phyloP scores from a whole-genome alignment of 2,888 invertebrate genomes.

The Emmelina monodactyla region DNA sequence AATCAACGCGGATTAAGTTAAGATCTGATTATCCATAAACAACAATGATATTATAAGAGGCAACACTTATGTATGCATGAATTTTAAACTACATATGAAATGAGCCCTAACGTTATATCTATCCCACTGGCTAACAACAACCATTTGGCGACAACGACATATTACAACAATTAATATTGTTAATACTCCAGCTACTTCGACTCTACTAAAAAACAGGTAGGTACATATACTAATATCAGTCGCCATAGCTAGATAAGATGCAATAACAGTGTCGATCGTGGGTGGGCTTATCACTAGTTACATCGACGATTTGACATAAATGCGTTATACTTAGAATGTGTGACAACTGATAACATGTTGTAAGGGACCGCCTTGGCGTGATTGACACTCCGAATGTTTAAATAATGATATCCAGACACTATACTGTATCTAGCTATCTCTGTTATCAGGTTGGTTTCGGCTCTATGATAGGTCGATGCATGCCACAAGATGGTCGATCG shows the following conservation, averaged over 20 bases:
- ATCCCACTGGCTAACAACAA: no score
- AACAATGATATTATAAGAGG: no score
- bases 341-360: constrained; percentile 60
- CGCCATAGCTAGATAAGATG: constrained; percentile 29
- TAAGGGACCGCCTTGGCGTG: constrained; percentile 57
- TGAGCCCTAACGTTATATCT: no score
- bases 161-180: no score
- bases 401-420: constrained; percentile 45
- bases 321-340: constrained; percentile 62
- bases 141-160: no score
- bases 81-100: no score
- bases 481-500: no score
- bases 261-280: constrained; percentile 51
- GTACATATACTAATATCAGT: not conserved
- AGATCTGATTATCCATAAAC: constrained; percentile 53
- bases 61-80: no score
- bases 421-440: constrained; percentile 52
- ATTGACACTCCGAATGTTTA: constrained; percentile 58
- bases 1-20: constrained; percentile 50
- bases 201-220: no score
- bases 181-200: no score
- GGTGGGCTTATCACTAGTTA: constrained; percentile 58
- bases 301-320: constrained; percentile 61
- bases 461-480: no score
- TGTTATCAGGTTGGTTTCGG: no score